Percentiles rank a stretch among this genome's conserved stretches.
Conservation (phyloP, 2,797 vertebrate genomes). For the Siniperca undulata region DNA sequence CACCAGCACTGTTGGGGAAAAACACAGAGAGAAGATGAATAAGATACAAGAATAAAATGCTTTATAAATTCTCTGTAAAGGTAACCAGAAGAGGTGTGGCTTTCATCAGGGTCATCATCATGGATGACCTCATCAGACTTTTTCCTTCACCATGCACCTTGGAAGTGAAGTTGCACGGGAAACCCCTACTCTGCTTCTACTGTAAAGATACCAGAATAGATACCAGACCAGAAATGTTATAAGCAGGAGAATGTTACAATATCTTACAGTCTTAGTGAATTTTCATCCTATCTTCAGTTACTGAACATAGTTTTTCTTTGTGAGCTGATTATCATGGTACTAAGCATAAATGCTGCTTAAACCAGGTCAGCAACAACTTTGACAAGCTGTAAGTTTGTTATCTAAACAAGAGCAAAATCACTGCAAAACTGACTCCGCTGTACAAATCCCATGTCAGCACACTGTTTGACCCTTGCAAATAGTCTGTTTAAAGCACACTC, state of each 20-base stretch:
- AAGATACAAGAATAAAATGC: background rate
- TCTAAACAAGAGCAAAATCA: constrained; percentile 10
- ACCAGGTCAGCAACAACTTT: constrained; percentile 25
- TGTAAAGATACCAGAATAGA: background rate
- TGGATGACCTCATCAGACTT: too few species aligned
- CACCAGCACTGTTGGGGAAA: background rate
- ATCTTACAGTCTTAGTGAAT: background rate
- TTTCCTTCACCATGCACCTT: too few species aligned
- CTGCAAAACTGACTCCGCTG: constrained; percentile 40
- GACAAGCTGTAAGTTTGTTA: constrained; percentile 10
- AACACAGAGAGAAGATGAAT: background rate
- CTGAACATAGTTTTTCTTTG: background rate
- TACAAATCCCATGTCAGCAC: constrained; percentile 41
- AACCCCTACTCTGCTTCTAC: too few species aligned
- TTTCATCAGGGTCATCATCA: too few species aligned
- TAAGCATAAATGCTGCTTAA: background rate
- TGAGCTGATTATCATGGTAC: constrained; percentile 5
- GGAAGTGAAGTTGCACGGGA: too few species aligned
- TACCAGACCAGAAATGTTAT: background rate
- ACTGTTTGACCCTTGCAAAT: constrained; percentile 36
- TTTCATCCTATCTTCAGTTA: background rate
- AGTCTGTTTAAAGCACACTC: constrained; percentile 17
- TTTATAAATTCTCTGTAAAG: background rate
- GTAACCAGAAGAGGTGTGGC: background rate
- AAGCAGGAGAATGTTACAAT: background rate